Conservation (phyloP, 2,113 vertebrate species). For the Perca fluviatilis region DNA sequence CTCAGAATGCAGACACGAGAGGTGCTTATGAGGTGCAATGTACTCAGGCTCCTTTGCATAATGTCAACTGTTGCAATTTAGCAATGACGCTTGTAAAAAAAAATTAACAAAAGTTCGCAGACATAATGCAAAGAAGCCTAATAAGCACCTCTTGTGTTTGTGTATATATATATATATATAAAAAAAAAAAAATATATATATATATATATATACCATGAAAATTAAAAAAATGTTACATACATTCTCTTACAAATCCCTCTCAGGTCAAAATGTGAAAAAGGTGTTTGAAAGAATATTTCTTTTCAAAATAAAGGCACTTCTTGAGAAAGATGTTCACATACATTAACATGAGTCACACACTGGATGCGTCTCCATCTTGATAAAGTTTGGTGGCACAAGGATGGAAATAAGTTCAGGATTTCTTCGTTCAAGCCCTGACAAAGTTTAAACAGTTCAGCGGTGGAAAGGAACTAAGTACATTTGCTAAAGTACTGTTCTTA, state of each 20-base stretch:
- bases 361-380: background rate
- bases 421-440: background rate
- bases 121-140: too few species aligned
- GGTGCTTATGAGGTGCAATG: conserved; percentile 62
- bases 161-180: too few species aligned
- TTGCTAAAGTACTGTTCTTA: background rate
- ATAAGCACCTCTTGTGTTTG: too few species aligned
- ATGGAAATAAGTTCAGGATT: background rate
- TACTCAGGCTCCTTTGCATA: conserved; percentile 27
- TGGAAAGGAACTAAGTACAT: background rate
- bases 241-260: conserved; percentile 18
- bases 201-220: conserved; percentile 1
- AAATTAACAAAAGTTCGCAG: too few species aligned
- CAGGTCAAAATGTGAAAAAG: background rate
- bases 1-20: conserved; percentile 49
- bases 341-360: background rate
- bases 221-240: conserved; percentile 19
- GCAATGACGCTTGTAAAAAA: conserved; percentile 32
- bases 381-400: background rate
- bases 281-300: background rate
- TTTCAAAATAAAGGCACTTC: background rate
- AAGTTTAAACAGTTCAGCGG: background rate
- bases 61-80: conserved; percentile 54
- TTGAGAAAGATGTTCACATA: background rate
- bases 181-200: too few species aligned